Evolutionary conservation across 2,113 vertebrate genomes (phyloP).

Genomic region (Mus spicilegus): DNA sequence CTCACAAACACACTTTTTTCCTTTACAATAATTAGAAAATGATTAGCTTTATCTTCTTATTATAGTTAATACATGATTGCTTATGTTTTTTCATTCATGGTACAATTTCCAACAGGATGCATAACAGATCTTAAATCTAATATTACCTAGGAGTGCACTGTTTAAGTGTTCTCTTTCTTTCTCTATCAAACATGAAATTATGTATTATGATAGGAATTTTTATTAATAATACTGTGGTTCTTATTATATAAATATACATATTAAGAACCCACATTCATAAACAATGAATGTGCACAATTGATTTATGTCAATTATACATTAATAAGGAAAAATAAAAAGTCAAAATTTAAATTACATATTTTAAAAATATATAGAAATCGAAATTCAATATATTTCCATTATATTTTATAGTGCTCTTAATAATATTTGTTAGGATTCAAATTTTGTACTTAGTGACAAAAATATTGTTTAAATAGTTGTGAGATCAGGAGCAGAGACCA

Average conservation of each 20-base stretch:
- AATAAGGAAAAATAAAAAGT: background rate
- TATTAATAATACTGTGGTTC: background rate
- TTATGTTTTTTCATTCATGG: constrained; percentile 4
- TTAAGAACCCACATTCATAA: background rate
- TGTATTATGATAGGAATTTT: background rate
- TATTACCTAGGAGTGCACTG: background rate
- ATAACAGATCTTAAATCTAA: background rate
- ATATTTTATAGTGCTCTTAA: background rate
- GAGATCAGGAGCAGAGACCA: too few relatives aligned
- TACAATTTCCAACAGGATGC: background rate
- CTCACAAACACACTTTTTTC: too few relatives aligned
- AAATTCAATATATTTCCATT: background rate
- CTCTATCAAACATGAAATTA: background rate
- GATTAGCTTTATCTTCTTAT: too few relatives aligned
- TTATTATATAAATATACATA: background rate
- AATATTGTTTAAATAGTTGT: background rate
- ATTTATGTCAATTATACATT: background rate
- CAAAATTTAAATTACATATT: too few relatives aligned
- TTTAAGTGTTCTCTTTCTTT: background rate
- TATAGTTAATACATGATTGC: background rate
- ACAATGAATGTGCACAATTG: background rate
- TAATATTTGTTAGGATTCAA: background rate
- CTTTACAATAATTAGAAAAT: too few relatives aligned
- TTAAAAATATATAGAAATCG: too few relatives aligned
- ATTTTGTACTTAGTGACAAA: background rate